Percentiles rank a stretch among this genome's conserved stretches.
Evolutionary conservation across 2,113 vertebrate species (phyloP).

Genomic region (Charadrius vociferus): DNA sequence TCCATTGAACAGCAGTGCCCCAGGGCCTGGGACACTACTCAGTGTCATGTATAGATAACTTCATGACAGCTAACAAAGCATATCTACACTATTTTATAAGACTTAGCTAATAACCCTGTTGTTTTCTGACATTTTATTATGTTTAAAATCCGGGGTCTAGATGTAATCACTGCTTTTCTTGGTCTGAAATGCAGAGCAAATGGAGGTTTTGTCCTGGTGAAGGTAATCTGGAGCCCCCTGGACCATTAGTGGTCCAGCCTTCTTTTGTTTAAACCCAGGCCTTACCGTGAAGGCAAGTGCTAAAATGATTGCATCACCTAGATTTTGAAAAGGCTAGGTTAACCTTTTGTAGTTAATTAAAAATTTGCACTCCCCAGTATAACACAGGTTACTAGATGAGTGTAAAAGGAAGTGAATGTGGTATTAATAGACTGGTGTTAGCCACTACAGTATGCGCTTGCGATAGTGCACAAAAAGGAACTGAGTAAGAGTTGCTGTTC

Average conservation of each 20-base stretch:
- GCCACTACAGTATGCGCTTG: not conserved
- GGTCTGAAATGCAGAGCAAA: not conserved
- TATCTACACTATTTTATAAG: not conserved
- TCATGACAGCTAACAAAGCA: not conserved
- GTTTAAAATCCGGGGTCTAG: not conserved
- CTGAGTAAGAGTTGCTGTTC: not conserved
- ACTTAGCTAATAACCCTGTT: not conserved
- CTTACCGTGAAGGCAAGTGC: not conserved
- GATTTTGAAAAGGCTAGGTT: not conserved
- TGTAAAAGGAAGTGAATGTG: not conserved
- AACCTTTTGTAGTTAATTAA: not conserved
- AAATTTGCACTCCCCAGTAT: not conserved
- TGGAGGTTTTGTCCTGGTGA: not conserved
- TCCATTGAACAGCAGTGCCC: rapidly evolving
- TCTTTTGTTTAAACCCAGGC: not conserved
- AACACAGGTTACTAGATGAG: not conserved
- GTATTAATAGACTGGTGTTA: constrained; percentile 18
- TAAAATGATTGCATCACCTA: not conserved
- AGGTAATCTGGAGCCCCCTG: not conserved
- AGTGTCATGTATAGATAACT: not conserved
- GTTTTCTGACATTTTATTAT: not conserved
- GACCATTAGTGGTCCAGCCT: not conserved
- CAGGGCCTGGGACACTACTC: rapidly evolving
- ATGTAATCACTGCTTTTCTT: not conserved
- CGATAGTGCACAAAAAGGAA: not conserved